Evolutionary conservation across 2,888 invertebrate species (phyloP).

Genomic region (Phlogophora meticulosa): DNA sequence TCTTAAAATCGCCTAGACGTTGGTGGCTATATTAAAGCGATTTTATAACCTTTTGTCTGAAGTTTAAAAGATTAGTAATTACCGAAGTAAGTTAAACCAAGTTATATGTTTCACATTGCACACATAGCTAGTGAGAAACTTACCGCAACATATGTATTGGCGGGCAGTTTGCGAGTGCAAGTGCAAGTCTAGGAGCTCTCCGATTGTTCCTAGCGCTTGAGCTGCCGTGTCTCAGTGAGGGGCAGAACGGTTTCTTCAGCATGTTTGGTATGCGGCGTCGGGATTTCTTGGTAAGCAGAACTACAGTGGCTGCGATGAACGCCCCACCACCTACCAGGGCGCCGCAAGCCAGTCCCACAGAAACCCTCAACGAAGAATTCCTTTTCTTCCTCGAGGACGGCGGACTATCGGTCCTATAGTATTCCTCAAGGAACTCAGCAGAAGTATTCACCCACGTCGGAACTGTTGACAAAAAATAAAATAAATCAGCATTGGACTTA

Average conservation of each 20-base stretch:
- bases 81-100: not conserved
- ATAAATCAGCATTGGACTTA: constrained; percentile 47
- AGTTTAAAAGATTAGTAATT: not conserved
- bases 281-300: constrained; percentile 91
- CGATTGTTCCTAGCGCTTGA: constrained; percentile 85
- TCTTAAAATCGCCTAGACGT: constrained; percentile 26
- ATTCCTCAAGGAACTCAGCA: constrained; percentile 91
- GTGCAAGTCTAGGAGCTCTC: constrained; percentile 85
- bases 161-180: constrained; percentile 86
- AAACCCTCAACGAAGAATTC: constrained; percentile 88
- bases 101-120: no score
- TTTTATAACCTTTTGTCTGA: not conserved
- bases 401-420: constrained; percentile 89
- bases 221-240: constrained; percentile 80
- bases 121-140: constrained; percentile 50
- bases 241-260: constrained; percentile 88
- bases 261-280: constrained; percentile 84
- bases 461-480: constrained; percentile 78
- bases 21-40: constrained; percentile 31
- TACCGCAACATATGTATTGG: constrained; percentile 88
- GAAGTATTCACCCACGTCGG: constrained; percentile 91
- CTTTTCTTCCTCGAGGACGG: constrained; percentile 85
- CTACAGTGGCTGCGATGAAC: constrained; percentile 92
- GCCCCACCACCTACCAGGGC: constrained; percentile 90
- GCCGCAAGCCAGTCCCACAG: constrained; percentile 86